Base-by-base conservation (phyloP, 2,113 vertebrate species). In the Leptobrachium ailaonicum region DNA sequence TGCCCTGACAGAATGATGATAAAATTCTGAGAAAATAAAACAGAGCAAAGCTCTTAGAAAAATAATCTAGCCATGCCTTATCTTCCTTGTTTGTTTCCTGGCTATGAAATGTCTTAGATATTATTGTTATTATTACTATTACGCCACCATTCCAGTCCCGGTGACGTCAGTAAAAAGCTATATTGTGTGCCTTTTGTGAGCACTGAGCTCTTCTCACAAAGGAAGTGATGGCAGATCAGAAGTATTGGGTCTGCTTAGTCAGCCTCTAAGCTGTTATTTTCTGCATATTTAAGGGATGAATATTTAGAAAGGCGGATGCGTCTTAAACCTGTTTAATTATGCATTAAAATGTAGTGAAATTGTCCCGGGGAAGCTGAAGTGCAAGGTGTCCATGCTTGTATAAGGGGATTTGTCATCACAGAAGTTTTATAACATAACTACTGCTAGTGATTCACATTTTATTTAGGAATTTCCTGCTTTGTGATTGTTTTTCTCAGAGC, bases 261-360 rank as follows among this genome's bases (percentile, higher is more conserved):
- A 42, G 14, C 8, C 1, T 53, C 8, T 6, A 11, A 47, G 13
- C 40, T 63, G 9, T 62, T 71, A 50, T 68, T 58, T 43, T 32
- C 41, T 77, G 66, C 50, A 43, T 70, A 7, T 1, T 6, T 43
- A 43, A 42, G 20, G 20, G 3, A 5, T 64, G 32, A 64, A 7
- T 40, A 40, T 7, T 60, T 60, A 54, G 50, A 11, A 54, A 54
- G 50, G 11, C 50, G 20, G 20, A 32, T 32, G 20, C 13, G 3
- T 41, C 13, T 40, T 42, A 67, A 67, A 77, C 75, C 66, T 43
- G 66, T 71, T 50, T 78, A 41, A 40, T 78, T 78, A 78, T 78
- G 68, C 56, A 78, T 71, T 8, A 41, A 63, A 63, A 45, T 56
- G 9, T 54, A 45, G 8, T 14, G 47, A 41, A 62, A 11, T 14